A percentile compares a stretch with the other conserved stretches of the same genome.
Evolutionary conservation across 2,797 vertebrate genomes (phyloP).

Genomic region (Coccyzus lansbergi): DNA sequence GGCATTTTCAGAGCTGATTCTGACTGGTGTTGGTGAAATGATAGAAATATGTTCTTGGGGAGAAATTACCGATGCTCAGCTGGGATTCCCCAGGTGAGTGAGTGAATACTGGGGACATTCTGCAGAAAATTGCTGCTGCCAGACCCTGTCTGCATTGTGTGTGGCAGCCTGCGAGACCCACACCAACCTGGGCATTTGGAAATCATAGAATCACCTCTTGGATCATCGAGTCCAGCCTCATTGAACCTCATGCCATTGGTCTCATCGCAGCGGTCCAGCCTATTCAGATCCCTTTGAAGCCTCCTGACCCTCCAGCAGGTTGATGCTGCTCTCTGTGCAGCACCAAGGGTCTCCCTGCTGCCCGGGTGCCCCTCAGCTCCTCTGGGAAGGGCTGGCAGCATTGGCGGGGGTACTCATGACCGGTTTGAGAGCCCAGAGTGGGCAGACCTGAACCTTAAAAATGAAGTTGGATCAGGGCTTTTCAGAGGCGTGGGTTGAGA

Average conservation of each 20-base stretch:
- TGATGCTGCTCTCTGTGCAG: rapidly evolving
- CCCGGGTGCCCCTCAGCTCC: neutral
- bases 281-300: too few species aligned
- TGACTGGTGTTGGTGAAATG: constrained; percentile 34
- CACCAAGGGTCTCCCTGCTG: neutral
- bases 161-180: neutral
- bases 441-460: neutral
- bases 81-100: neutral
- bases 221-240: too few species aligned
- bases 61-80: neutral
- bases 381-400: neutral
- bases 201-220: too few species aligned
- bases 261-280: too few species aligned
- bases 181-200: rapidly evolving
- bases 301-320: too few species aligned
- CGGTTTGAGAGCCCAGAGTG: rapidly evolving
- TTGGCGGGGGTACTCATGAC: rapidly evolving
- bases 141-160: rapidly evolving
- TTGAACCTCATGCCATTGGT: too few species aligned
- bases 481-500: neutral
- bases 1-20: neutral
- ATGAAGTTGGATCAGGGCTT: neutral
- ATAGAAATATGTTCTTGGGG: constrained; percentile 27
- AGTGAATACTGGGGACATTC: neutral
- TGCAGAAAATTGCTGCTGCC: neutral